Conservation (phyloP, 1,140 invertebrate genomes). For the Doryteuthis pealeii region DNA sequence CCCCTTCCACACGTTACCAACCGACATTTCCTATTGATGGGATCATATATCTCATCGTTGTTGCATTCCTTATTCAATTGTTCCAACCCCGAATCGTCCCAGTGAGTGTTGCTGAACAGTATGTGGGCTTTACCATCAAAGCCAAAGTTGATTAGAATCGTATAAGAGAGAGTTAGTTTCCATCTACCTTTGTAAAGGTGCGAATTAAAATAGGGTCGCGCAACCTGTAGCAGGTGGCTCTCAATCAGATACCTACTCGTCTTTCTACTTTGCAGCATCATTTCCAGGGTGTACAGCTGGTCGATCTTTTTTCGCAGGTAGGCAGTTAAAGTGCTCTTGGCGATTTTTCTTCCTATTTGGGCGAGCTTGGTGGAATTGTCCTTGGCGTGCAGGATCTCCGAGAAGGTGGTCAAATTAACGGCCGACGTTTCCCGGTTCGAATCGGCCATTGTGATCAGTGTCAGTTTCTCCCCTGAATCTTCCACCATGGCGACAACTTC, state of each 20-base stretch:
- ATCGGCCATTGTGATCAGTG: neutral
- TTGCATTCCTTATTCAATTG: constrained; percentile 21
- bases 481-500: neutral
- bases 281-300: neutral
- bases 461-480: neutral
- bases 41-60: constrained; percentile 55
- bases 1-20: constrained; percentile 30
- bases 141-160: constrained; percentile 60
- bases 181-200: neutral
- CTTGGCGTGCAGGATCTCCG: neutral
- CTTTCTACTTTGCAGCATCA: neutral
- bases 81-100: constrained; percentile 1
- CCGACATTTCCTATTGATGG: constrained; percentile 36
- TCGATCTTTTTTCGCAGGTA: neutral
- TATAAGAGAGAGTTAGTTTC: constrained; percentile 56
- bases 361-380: neutral
- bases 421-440: neutral
- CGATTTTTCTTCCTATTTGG: neutral
- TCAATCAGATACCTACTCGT: neutral
- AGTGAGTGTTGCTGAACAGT: constrained; percentile 60
- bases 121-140: constrained; percentile 56
- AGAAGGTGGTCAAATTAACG: neutral
- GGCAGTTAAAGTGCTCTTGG: neutral
- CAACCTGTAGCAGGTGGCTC: neutral
- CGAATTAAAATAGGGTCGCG: neutral